Base-by-base conservation (phyloP, 2,888 invertebrate species). In the Siphonodentalium dalli region DNA sequence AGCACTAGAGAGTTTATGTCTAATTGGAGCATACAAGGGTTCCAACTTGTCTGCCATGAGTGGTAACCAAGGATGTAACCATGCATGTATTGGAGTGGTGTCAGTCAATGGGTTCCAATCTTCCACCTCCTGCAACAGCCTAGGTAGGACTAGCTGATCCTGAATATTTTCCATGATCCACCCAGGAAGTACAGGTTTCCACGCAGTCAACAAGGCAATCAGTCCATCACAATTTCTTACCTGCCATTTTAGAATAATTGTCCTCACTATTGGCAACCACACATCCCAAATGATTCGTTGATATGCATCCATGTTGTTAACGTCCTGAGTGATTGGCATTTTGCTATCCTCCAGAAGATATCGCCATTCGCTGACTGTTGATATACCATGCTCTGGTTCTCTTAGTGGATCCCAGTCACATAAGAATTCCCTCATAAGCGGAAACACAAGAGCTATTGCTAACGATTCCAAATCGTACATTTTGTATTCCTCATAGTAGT, bases 1-100 rank as follows among this genome's bases (percentile, higher is more conserved):
- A 11, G 97, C 97, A 31, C 87, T 86, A 27, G 92, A 90, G 43
- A 99, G 85, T 77, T 97, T 97, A 45, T 94, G 90, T 38, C 97
- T 87, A 68, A 99, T 93, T 37, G 91, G 88, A 1, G 93, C 92
- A 84, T 93, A 96, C 29, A 95, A 88, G 2, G 83, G 80, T 50
- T 85, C 84, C 45, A 85, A 67, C 18, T 80, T 75, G 27, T 80
- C 71, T 24, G 91, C 90, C 76, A 96, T 87, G 7, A 92, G 82
- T 0, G 90, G 89, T 55, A 95, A 87, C 99, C 99, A 99, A 0
- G 98, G 98, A 80, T 96, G 89, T 57, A 97, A 88, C 99, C 99
- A 99, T 4, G 90, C 87, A 81, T 99, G 97, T 64, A 99, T 91
- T 13, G 98, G 98, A 63, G 94, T 88, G 0, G 92, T 91, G 79